Percentiles rank a stretch among this genome's conserved stretches.
phyloP scores from a whole-genome alignment of 2,888 invertebrate genomes.

The Crepidodera aurea region DNA sequence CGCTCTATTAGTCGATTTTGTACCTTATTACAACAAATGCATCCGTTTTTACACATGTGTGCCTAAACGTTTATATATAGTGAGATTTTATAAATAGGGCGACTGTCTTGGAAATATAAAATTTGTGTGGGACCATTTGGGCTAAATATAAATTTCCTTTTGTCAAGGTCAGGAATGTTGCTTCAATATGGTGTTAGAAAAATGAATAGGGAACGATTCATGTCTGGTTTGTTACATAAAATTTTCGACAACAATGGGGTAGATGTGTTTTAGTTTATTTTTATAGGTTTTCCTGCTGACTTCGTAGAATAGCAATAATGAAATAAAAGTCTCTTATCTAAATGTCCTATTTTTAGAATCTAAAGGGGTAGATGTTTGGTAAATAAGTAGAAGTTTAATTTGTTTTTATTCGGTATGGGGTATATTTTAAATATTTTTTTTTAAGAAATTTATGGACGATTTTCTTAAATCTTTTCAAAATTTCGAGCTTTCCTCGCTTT shows the following conservation, averaged over 20 bases:
- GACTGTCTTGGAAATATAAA: conserved; percentile 14
- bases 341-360: too few relatives aligned
- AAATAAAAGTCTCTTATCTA: too few relatives aligned
- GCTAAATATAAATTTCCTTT: not conserved
- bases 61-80: not conserved
- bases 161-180: conserved; percentile 14
- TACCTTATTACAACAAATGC: not conserved
- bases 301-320: too few relatives aligned
- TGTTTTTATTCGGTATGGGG: too few relatives aligned
- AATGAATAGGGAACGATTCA: not conserved
- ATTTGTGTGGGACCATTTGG: conserved; percentile 2
- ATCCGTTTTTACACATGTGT: conserved; percentile 11
- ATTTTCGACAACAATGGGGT: not conserved
- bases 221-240: not conserved
- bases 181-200: not conserved
- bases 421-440: too few relatives aligned
- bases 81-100: conserved; percentile 3
- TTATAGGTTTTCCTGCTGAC: too few relatives aligned
- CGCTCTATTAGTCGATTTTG: not conserved
- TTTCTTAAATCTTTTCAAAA: too few relatives aligned
- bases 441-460: too few relatives aligned
- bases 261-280: too few relatives aligned
- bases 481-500: too few relatives aligned
- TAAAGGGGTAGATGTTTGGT: too few relatives aligned
- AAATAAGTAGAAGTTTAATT: too few relatives aligned